Evolutionary conservation across 2,113 vertebrate genomes (phyloP), one percentile per base, ranked within the genome.

Genomic region (Thamnaconus septentrionalis): DNA sequence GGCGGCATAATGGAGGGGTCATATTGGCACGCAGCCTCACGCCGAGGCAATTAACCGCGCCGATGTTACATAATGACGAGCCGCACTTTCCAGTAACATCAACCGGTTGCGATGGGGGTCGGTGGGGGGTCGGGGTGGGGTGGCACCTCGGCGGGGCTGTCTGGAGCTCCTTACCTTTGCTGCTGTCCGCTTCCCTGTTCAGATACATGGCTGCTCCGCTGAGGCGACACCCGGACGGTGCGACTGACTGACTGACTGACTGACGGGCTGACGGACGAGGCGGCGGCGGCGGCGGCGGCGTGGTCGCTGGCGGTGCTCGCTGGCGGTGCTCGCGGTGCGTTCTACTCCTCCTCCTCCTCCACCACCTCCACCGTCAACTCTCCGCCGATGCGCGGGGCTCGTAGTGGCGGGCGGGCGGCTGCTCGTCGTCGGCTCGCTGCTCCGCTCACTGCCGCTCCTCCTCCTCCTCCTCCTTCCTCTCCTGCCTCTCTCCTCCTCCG

Each of bases 201-300:
- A 93, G 87, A 93, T 93, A 91, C 92, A 93, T 93, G 90, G 87
- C 89, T 91, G 73, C 80, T 12, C 44, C 76, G 75, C 87, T 87
- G 78, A 80, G 83, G 83, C 71, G 18, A 31, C 18, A 31, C 18
- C 18, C 18, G 18, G 18, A 31, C 18, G 18, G 18, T 31, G 18
- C 2, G 18, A 31, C 18, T 31, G 18, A 31, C 18, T 31, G 18
- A 31, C 18, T 1, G 18, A 31, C 18, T 1, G 18, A 31, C 18
- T 31, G 18, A 31, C 18, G 18, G 18, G 18, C 18, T 31, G 18
- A 31, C 18, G 18, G 18, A 31, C 18, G 18, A 31, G 18, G 18
- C 64, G 9, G 73, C 73, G 82, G 77, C 69, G 8, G 54, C 78
- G 46, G 41, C 68, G 74, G 75, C 10, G 77, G 82, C 73, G 81